Evolutionary conservation across 2,797 vertebrate genomes (phyloP).

Genomic region (Halcyon badia): DNA sequence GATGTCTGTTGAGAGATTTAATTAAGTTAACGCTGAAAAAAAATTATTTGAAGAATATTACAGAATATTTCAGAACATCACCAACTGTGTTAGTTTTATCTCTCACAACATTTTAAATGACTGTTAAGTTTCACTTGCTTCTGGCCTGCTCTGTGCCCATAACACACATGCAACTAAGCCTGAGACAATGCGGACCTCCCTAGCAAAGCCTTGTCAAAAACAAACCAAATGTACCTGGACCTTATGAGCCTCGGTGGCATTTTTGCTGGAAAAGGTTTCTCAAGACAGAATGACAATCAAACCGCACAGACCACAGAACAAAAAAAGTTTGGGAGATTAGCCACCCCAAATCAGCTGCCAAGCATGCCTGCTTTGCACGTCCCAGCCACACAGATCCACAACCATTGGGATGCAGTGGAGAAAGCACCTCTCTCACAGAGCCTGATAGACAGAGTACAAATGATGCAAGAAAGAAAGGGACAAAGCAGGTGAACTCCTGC

Average conservation of each 20-base stretch:
- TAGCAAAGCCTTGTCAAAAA: background rate
- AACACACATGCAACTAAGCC: background rate
- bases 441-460: background rate
- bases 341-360: background rate
- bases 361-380: background rate
- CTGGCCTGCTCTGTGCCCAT: background rate
- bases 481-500: background rate
- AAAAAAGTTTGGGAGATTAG: background rate
- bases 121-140: background rate
- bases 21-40: background rate
- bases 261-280: background rate
- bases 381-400: background rate
- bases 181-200: background rate
- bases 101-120: background rate
- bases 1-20: background rate
- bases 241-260: background rate
- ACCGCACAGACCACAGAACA: background rate
- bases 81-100: background rate
- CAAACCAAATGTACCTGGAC: background rate
- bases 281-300: background rate
- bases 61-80: background rate
- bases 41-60: background rate
- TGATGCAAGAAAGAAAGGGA: background rate
- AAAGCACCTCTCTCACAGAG: background rate
- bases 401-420: background rate